phyloP scores from a whole-genome alignment of 2,113 vertebrate genomes.

The Rhynchomys soricoides region DNA sequence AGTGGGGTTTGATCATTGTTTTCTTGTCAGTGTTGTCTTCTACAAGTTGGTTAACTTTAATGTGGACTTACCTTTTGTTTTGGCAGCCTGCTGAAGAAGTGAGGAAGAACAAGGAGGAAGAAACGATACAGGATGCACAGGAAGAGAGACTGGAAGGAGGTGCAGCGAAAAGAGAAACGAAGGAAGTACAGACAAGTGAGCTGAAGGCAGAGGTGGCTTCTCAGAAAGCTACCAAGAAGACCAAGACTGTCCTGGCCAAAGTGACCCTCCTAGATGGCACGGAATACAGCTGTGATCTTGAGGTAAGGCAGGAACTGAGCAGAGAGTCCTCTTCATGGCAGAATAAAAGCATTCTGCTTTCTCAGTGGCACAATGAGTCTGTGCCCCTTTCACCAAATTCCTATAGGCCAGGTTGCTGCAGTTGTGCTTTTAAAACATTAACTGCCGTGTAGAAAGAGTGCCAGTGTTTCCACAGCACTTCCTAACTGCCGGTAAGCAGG shows the following conservation, averaged over 20 bases:
- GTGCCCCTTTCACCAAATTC: not conserved
- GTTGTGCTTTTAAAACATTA: not conserved
- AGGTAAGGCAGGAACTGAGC: slow-evolving; percentile 87
- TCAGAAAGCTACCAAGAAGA: slow-evolving; percentile 92
- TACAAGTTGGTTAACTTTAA: not conserved
- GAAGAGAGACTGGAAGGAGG: slow-evolving; percentile 82
- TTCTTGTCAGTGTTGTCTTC: not conserved
- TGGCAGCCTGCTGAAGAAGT: slow-evolving; percentile 90
- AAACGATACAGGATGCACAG: slow-evolving; percentile 81
- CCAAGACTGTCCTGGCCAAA: slow-evolving; percentile 93
- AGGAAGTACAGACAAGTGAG: slow-evolving; percentile 86
- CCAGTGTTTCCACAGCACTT: not conserved
- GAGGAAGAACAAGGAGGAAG: slow-evolving; percentile 83
- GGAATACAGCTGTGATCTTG: slow-evolving; percentile 93
- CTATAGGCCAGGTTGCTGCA: not conserved
- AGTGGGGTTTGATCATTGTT: not conserved
- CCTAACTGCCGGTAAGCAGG: not conserved
- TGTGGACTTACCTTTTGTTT: slow-evolving; percentile 18
- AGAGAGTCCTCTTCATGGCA: not conserved
- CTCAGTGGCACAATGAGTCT: not conserved
- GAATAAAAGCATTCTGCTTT: not conserved
- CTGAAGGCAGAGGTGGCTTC: slow-evolving; percentile 82
- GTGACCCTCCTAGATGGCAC: slow-evolving; percentile 93
- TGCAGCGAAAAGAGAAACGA: slow-evolving; percentile 86
- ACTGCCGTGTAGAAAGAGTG: not conserved